phyloP scores from a whole-genome alignment of 2,888 invertebrate genomes.

The Agonopterix heracliana region DNA sequence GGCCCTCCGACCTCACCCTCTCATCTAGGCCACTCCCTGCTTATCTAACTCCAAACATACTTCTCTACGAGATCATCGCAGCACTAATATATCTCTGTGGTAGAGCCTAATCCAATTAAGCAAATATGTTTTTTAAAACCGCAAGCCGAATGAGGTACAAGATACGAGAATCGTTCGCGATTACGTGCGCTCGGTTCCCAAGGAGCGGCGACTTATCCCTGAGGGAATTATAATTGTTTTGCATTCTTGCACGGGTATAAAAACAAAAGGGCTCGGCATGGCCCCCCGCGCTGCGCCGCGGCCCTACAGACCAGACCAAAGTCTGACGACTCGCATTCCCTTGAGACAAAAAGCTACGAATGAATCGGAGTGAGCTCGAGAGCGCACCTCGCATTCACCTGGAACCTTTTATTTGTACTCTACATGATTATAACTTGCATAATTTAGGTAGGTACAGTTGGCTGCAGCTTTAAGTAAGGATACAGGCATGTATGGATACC shows the following conservation, averaged over 20 bases:
- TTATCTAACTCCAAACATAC: slow-evolving; percentile 26
- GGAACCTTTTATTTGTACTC: slow-evolving; percentile 1
- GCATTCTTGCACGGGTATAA: slow-evolving; percentile 74
- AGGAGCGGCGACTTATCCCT: slow-evolving; percentile 63
- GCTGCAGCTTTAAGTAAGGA: too few species aligned
- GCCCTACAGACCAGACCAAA: slow-evolving; percentile 48
- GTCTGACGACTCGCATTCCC: slow-evolving; percentile 72
- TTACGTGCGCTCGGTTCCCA: slow-evolving; percentile 56
- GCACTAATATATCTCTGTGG: slow-evolving; percentile 11
- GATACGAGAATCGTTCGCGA: slow-evolving; percentile 53
- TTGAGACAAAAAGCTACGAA: slow-evolving; percentile 65
- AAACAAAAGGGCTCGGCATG: slow-evolving; percentile 64
- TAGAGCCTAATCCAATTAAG: slow-evolving; percentile 51
- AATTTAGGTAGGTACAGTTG: not conserved
- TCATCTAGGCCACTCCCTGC: slow-evolving; percentile 40
- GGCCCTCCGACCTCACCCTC: slow-evolving; percentile 22
- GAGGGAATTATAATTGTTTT: slow-evolving; percentile 74
- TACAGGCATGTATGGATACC: too few species aligned
- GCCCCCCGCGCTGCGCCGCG: slow-evolving; percentile 60
- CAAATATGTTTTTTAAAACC: slow-evolving; percentile 47
- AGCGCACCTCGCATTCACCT: slow-evolving; percentile 18
- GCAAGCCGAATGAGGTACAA: slow-evolving; percentile 54
- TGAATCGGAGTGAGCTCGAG: slow-evolving; percentile 51
- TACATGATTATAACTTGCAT: not conserved
- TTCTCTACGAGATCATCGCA: slow-evolving; percentile 10